phyloP scores from a whole-genome alignment of 2,888 invertebrate species.

The Coelogynopora nodosa region DNA sequence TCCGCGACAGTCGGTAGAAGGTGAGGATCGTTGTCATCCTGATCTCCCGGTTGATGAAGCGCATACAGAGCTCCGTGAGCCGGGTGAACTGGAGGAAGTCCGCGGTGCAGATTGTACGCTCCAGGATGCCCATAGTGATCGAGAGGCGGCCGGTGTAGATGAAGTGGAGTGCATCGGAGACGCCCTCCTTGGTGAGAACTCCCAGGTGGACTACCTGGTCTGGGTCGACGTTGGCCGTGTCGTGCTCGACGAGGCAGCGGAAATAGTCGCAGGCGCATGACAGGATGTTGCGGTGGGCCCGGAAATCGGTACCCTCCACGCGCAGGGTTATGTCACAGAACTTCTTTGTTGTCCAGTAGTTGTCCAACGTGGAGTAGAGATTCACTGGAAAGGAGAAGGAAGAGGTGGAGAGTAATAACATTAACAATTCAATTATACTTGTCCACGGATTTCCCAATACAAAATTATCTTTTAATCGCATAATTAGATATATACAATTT shows the following conservation, averaged over 20 bases:
- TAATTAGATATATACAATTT: too few relatives aligned
- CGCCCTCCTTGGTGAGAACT: neutral
- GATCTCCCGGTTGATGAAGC: neutral
- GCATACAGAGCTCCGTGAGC: neutral
- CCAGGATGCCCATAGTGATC: neutral
- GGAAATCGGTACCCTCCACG: neutral
- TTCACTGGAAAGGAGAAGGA: too few relatives aligned
- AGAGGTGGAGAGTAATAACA: too few relatives aligned
- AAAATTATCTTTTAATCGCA: too few relatives aligned
- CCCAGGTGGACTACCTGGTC: neutral
- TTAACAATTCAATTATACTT: too few relatives aligned
- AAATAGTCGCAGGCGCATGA: neutral
- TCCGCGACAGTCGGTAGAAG: neutral
- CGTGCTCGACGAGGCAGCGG: neutral
- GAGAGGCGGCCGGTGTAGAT: neutral
- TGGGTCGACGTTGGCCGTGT: neutral
- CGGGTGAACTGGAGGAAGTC: neutral
- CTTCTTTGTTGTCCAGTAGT: neutral
- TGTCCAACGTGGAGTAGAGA: neutral
- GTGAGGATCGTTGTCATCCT: neutral
- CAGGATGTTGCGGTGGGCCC: neutral
- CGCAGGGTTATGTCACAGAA: neutral
- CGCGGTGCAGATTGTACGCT: neutral
- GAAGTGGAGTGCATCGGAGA: conserved; percentile 15
- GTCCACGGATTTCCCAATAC: too few relatives aligned